Base-by-base conservation (phyloP, 2,797 vertebrate genomes). In the Manis crassicaudata region DNA sequence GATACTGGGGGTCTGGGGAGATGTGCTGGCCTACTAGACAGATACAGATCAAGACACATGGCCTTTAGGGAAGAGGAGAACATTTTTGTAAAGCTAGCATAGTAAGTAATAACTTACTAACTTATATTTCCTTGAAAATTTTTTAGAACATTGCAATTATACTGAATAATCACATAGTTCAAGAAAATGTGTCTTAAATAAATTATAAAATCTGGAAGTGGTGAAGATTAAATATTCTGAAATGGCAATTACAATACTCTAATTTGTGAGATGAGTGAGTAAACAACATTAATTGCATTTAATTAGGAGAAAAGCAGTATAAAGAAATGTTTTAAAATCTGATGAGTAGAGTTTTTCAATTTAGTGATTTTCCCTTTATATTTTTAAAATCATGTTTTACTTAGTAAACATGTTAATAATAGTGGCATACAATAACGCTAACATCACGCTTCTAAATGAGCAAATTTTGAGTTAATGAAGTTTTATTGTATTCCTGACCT, bases 151-250 rank as follows among this genome's bases (percentile, higher is more conserved):
- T 62, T 75, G 1, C 23, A 77, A 70, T 82, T 70, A 79, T 17
- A 86, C 4, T 72, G 27, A 82, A 58, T 11, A 72, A 93, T 52
- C n/a, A 80, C 4, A n/a, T 43, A 72, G 65, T 46, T 87, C 43
- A 80, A 37, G 25, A 81, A 76, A 75, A 56, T 25, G 62, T 12
- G 2, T 60, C 62, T 46, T 37, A 82, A 76, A 60, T 92, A 91
- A 84, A 37, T 73, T 89, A 81, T 46, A 70, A 95, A 83, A 65
- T 73, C 50, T 73, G 21, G 87, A 83, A 27, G 35, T 73, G 87
- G 63, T 90, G 14, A 76, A 92, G 68, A 90, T 82, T 89, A 95
- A 88, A 40, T 85, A 77, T 89, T 89, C 40, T 86, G 68, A 96
- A 89, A 73, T 5, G 35, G 46, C 79, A 80, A 96, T 94, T 75